Conservation (phyloP, 2,113 vertebrate genomes). For the Phylloscopus trochilus region DNA sequence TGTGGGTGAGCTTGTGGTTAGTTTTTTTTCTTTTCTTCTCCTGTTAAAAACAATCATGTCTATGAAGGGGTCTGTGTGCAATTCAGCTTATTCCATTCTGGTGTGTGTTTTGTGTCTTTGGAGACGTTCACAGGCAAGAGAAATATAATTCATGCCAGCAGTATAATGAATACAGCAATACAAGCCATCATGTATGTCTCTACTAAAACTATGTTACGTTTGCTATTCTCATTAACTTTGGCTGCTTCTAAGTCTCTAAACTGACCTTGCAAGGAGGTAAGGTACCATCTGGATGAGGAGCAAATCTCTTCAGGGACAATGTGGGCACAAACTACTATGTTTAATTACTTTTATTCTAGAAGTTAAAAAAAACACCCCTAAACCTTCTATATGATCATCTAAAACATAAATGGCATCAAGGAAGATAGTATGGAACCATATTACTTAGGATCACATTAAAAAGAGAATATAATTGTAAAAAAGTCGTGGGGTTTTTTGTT, state of each 20-base stretch:
- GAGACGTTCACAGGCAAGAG: background rate
- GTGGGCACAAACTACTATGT: background rate
- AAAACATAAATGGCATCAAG: background rate
- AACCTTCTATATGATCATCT: background rate
- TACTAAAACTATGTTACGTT: background rate
- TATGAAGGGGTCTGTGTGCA: background rate
- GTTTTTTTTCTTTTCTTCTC: background rate
- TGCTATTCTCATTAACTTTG: background rate
- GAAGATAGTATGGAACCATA: background rate
- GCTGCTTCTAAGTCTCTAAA: background rate
- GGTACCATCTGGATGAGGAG: background rate
- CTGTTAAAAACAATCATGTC: background rate
- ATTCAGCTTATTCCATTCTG: background rate
- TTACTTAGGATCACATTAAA: background rate
- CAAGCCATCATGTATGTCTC: background rate
- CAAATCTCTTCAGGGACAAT: background rate
- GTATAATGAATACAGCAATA: background rate
- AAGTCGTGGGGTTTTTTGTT: rapidly evolving
- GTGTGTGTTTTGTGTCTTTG: background rate
- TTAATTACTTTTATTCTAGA: background rate
- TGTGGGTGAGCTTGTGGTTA: background rate
- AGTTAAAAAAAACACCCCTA: background rate
- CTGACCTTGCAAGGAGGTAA: background rate
- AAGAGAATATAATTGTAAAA: background rate
- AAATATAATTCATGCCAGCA: background rate